Percentiles rank a stretch among this genome's conserved stretches.
phyloP scores from a whole-genome alignment of 2,113 vertebrate genomes.

The Melanocharis versteri region DNA sequence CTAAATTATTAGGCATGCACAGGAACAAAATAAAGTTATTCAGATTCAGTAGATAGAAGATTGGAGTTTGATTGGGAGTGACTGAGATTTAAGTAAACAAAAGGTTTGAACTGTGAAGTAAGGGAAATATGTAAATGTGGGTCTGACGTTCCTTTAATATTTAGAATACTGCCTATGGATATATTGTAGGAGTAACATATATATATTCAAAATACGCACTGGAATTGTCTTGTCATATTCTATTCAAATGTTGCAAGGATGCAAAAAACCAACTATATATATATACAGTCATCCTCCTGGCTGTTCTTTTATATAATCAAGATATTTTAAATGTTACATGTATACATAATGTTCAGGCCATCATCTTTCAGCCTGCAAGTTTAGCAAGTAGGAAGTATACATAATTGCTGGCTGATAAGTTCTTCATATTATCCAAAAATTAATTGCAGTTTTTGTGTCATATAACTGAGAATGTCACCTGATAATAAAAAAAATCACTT shows the following conservation, averaged over 20 bases:
- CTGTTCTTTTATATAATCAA: not conserved
- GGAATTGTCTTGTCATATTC: not conserved
- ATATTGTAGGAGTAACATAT: not conserved
- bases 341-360: not conserved
- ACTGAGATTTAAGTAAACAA: not conserved
- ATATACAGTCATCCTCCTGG: not conserved
- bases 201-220: not conserved
- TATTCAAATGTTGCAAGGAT: not conserved
- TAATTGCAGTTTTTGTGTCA: conserved; percentile 9
- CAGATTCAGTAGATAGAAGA: not conserved
- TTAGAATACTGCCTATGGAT: not conserved
- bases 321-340: not conserved
- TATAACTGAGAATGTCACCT: not conserved
- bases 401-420: not conserved
- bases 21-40: not conserved
- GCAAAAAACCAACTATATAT: not conserved
- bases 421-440: not conserved
- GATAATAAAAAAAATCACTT: not conserved
- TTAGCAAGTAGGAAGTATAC: not conserved
- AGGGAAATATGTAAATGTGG: not conserved
- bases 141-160: not conserved
- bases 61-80: not conserved
- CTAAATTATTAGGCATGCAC: not conserved
- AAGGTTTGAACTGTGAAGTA: not conserved
- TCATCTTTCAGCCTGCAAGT: not conserved